Conservation (phyloP, 1,140 invertebrate species). For the Brachionus plicatilis region DNA sequence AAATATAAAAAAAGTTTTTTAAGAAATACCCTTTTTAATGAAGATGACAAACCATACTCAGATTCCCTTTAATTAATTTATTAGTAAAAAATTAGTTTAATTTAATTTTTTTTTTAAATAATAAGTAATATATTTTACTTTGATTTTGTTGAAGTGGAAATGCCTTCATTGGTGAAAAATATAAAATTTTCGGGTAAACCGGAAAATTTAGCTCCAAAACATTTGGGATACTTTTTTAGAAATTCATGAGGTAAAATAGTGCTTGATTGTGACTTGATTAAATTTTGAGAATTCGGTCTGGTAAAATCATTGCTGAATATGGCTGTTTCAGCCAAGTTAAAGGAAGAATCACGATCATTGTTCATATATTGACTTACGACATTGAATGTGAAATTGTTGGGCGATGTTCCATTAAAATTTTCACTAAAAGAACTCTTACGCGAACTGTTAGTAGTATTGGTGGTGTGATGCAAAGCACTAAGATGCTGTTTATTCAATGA, state of each 20-base stretch:
- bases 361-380: not conserved
- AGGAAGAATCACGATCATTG: not conserved
- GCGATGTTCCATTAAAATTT: slow-evolving; percentile 12
- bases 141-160: not conserved
- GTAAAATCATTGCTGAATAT: not conserved
- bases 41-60: not conserved
- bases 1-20: not conserved
- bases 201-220: slow-evolving; percentile 4
- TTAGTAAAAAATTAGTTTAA: not conserved
- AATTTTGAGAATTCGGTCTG: slow-evolving; percentile 11
- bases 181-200: slow-evolving; percentile 22
- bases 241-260: not conserved
- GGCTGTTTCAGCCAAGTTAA: not conserved
- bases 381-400: not conserved
- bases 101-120: not conserved
- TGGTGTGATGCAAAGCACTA: not conserved
- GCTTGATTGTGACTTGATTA: not conserved
- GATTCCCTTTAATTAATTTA: not conserved
- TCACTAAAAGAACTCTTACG: slow-evolving; percentile 18
- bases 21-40: not conserved
- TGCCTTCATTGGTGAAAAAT: not conserved
- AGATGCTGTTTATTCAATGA: not conserved
- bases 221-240: slow-evolving; percentile 19
- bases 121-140: not conserved
- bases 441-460: slow-evolving; percentile 14